Conservation (phyloP, 2,113 vertebrate genomes). For the Malaclemys terrapin region DNA sequence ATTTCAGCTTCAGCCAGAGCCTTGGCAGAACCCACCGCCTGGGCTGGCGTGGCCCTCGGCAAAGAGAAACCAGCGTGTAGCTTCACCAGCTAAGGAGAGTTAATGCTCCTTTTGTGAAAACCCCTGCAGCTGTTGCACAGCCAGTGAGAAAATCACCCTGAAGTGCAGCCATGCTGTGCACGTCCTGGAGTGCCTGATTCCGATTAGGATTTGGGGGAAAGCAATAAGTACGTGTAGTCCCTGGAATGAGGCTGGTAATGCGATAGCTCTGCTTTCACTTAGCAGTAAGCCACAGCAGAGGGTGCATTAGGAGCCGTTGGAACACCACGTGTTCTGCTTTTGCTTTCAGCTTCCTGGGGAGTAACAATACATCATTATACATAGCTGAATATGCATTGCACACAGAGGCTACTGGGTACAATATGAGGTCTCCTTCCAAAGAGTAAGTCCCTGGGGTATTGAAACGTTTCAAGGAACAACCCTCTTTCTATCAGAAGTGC, state of each 20-base stretch:
- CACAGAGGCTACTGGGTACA: background rate
- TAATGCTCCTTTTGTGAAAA: background rate
- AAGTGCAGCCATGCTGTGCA: background rate
- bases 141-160: background rate
- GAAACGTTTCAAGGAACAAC: background rate
- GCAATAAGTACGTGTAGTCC: background rate
- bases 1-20: background rate
- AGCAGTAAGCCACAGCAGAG: background rate
- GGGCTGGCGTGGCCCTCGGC: background rate
- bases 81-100: background rate
- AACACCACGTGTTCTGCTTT: background rate
- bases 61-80: background rate
- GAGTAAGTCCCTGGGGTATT: background rate
- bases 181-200: background rate
- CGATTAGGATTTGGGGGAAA: constrained; percentile 15
- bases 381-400: background rate
- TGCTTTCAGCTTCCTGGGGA: background rate
- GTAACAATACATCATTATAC: background rate
- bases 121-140: background rate
- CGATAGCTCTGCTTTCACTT: background rate
- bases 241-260: background rate
- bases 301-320: background rate
- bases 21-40: background rate
- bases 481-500: background rate
- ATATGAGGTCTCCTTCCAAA: background rate